phyloP scores from a whole-genome alignment of 2,113 vertebrate genomes.

The Oryzias celebensis region DNA sequence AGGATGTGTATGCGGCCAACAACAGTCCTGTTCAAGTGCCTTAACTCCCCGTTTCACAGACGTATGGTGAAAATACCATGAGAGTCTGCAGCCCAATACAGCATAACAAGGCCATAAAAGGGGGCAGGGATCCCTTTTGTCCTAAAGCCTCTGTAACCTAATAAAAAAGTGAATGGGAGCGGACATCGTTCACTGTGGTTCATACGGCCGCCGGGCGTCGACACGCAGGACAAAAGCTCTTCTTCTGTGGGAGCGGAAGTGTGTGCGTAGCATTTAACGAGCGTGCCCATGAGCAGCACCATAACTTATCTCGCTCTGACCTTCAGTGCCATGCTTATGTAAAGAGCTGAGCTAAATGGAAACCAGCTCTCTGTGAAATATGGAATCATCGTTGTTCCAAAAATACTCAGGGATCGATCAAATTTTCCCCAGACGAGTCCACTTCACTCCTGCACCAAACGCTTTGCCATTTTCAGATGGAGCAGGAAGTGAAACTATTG shows the following conservation, averaged over 20 bases:
- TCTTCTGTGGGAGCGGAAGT: slow-evolving; percentile 12
- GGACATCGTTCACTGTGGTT: slow-evolving; percentile 30
- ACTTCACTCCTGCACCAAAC: no score
- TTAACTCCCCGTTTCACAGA: slow-evolving; percentile 33
- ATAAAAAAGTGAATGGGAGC: slow-evolving; percentile 50
- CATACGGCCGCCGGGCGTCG: no score
- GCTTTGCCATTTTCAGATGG: no score
- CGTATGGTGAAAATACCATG: slow-evolving; percentile 29
- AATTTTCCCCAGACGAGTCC: neutral
- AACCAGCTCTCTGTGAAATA: slow-evolving; percentile 6
- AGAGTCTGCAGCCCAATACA: slow-evolving; percentile 30
- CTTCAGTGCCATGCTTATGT: slow-evolving; percentile 3
- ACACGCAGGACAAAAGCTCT: slow-evolving; percentile 11
- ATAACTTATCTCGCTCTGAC: neutral
- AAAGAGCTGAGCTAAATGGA: neutral
- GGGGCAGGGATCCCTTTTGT: slow-evolving; percentile 29
- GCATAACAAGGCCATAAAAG: slow-evolving; percentile 28
- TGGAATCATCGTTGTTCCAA: neutral
- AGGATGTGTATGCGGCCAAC: no score
- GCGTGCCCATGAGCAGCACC: neutral
- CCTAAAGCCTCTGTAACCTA: slow-evolving; percentile 31
- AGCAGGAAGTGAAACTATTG: no score
- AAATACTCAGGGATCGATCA: neutral
- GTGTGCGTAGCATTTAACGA: slow-evolving; percentile 7
- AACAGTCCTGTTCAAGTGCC: neutral